Conservation (phyloP, 2,888 invertebrate genomes). For the Bibio marci region DNA sequence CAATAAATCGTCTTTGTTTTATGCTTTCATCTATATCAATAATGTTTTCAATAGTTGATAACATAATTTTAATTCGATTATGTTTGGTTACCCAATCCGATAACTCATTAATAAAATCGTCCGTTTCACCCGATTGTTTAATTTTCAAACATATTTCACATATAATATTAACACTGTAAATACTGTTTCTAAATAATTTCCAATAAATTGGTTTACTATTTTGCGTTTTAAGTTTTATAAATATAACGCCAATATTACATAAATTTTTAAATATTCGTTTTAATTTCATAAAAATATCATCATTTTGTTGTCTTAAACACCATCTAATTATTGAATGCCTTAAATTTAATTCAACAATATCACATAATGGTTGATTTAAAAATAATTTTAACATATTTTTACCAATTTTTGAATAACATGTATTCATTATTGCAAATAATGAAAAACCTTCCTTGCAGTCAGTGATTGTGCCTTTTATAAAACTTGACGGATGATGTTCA, state of each 20-base stretch:
- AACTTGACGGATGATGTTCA: slow-evolving; percentile 46
- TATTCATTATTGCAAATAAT: slow-evolving; percentile 9
- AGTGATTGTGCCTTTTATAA: slow-evolving; percentile 34
- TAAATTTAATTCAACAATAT: slow-evolving; percentile 6
- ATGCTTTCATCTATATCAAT: slow-evolving; percentile 10
- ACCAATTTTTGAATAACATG: slow-evolving; percentile 11
- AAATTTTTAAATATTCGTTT: slow-evolving; percentile 8
- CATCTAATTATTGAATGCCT: slow-evolving; percentile 11
- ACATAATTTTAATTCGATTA: slow-evolving; percentile 4
- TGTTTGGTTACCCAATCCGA: slow-evolving; percentile 3
- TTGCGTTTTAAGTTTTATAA: slow-evolving; percentile 7
- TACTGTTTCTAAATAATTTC: background rate
- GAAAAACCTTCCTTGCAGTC: slow-evolving; percentile 33
- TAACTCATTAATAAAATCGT: slow-evolving; percentile 5
- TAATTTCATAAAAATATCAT: slow-evolving; percentile 3
- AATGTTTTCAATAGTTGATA: slow-evolving; percentile 9
- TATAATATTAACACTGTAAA: slow-evolving; percentile 8
- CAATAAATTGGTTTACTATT: slow-evolving; percentile 8
- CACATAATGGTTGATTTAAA: slow-evolving; percentile 10
- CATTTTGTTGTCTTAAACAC: slow-evolving; percentile 7
- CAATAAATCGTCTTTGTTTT: slow-evolving; percentile 8
- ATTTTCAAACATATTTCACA: slow-evolving; percentile 7
- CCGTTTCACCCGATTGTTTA: background rate
- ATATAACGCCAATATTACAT: slow-evolving; percentile 7
- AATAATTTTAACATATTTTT: slow-evolving; percentile 8